phyloP scores from a whole-genome alignment of 2,888 invertebrate genomes.

The Gasteruption jaculator region DNA sequence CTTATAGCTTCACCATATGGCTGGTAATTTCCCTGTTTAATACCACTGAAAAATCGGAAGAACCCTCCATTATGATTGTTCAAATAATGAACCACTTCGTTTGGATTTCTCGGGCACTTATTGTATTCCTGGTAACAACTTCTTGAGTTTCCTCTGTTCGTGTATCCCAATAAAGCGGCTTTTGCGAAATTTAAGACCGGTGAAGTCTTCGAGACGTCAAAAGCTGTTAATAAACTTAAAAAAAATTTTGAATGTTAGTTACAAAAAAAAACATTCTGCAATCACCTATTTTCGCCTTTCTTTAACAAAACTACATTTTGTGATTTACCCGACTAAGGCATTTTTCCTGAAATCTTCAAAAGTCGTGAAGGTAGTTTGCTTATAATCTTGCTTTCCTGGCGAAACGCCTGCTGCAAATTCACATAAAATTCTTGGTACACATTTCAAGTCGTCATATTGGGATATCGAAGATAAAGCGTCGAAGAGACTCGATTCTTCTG shows the following conservation, averaged over 20 bases:
- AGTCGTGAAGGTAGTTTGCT: constrained; percentile 30
- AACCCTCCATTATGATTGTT: constrained; percentile 85
- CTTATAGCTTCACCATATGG: too few relatives aligned
- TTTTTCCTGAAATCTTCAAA: constrained; percentile 39
- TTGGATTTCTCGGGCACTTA: constrained; percentile 69
- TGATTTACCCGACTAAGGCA: constrained; percentile 60
- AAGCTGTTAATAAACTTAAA: constrained; percentile 58
- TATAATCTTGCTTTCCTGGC: constrained; percentile 35
- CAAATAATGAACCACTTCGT: constrained; percentile 69
- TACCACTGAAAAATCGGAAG: constrained; percentile 66
- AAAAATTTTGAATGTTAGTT: too few relatives aligned
- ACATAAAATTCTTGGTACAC: constrained; percentile 75
- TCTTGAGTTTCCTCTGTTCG: constrained; percentile 60
- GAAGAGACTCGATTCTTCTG: constrained; percentile 29
- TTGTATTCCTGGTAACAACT: constrained; percentile 66
- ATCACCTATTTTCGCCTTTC: too few relatives aligned
- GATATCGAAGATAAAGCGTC: constrained; percentile 61
- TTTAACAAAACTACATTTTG: neutral
- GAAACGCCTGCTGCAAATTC: constrained; percentile 60
- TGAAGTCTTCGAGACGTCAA: constrained; percentile 54
- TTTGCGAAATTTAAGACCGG: constrained; percentile 71
- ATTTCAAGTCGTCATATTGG: constrained; percentile 71
- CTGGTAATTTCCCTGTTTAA: constrained; percentile 3
- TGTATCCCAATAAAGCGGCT: constrained; percentile 71
- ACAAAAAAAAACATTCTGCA: neutral